These are phyloP conservation scores for Sparidentex hasta DNA, from an alignment of 2,797 vertebrate genomes.

Conservation along the genomic window DNA sequence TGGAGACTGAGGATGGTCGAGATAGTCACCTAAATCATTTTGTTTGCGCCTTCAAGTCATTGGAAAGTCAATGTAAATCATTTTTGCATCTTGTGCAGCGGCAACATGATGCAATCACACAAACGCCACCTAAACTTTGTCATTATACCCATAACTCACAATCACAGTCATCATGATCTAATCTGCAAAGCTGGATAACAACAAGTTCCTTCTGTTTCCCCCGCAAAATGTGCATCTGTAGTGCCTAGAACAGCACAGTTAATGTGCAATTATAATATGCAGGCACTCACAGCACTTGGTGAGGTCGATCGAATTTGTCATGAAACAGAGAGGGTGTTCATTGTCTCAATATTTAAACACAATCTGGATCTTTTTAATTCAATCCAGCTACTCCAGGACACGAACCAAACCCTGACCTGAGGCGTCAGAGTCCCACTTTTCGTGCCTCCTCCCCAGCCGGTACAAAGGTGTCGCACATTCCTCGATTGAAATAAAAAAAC, in stretches of 20 bases:
- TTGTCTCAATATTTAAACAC: background rate
- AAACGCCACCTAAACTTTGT: background rate
- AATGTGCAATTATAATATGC: background rate
- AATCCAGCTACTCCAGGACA: background rate
- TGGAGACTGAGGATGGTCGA: too few species aligned
- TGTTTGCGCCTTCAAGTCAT: background rate
- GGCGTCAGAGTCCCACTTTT: background rate
- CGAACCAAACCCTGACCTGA: too few species aligned
- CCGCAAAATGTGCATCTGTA: background rate
- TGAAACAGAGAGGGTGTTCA: background rate
- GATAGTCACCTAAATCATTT: background rate
- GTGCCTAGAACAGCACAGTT: too few species aligned
- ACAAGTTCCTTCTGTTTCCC: background rate
- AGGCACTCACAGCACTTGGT: background rate
- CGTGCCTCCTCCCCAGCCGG: background rate
- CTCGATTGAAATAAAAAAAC: background rate
- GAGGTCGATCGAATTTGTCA: too few species aligned
- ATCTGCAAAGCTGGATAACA: background rate
- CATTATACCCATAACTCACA: background rate
- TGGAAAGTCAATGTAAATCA: background rate
- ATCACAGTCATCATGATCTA: background rate
- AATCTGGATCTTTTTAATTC: background rate
- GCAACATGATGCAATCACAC: background rate
- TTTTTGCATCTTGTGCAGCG: background rate
- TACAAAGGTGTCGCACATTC: background rate